Percentiles rank a stretch among this genome's conserved stretches.
phyloP scores from a whole-genome alignment of 2,113 vertebrate genomes.

The Corydoras sp. region DNA sequence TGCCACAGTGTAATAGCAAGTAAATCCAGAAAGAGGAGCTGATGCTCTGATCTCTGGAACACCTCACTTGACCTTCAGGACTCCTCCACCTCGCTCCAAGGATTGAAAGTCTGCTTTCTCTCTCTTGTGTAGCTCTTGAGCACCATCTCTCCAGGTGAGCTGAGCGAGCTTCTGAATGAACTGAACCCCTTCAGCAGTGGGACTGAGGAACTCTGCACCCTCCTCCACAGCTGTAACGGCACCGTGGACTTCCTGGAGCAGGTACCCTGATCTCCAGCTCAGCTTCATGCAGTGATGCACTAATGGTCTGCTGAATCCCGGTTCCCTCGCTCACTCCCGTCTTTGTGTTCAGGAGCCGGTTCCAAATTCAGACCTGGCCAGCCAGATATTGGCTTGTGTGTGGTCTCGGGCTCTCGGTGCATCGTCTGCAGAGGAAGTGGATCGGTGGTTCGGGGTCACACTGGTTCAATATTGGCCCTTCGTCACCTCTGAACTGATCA shows the following conservation, averaged over 20 bases:
- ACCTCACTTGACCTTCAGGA: no score
- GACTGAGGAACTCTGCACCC: slow-evolving; percentile 48
- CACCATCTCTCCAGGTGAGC: slow-evolving; percentile 51
- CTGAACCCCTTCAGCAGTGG: slow-evolving; percentile 39
- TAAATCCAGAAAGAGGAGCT: no score
- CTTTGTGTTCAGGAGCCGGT: slow-evolving; percentile 50
- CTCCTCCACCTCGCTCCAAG: no score
- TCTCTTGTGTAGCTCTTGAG: slow-evolving; percentile 51
- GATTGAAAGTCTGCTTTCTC: background rate
- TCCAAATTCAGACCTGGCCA: slow-evolving; percentile 34
- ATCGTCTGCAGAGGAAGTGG: slow-evolving; percentile 43
- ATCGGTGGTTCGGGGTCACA: slow-evolving; percentile 54
- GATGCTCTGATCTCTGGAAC: no score
- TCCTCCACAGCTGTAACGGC: slow-evolving; percentile 51
- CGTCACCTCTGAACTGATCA: slow-evolving; percentile 57
- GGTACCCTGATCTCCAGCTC: slow-evolving; percentile 30
- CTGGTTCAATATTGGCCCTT: slow-evolving; percentile 54
- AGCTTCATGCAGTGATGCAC: background rate
- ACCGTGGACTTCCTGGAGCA: slow-evolving; percentile 51
- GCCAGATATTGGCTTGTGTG: slow-evolving; percentile 54
- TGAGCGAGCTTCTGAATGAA: slow-evolving; percentile 50
- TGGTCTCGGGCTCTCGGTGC: slow-evolving; percentile 58
- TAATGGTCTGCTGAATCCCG: background rate
- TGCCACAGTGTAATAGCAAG: no score
- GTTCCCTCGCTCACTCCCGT: background rate